Evolutionary conservation across 2,113 vertebrate genomes (phyloP).

Genomic region (Eira barbara): DNA sequence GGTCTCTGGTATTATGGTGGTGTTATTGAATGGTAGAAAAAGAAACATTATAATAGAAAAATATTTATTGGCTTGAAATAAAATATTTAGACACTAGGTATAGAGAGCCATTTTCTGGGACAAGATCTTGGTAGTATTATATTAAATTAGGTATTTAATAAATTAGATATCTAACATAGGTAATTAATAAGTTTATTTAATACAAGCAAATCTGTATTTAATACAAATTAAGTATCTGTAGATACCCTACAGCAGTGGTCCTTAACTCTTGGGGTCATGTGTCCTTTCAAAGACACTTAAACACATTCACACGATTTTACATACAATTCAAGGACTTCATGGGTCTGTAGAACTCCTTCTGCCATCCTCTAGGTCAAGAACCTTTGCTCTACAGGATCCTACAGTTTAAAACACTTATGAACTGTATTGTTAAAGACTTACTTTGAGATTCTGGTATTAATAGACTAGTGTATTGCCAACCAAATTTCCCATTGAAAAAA

Average conservation of each 20-base stretch:
- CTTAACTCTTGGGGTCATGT: not conserved
- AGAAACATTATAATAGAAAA: constrained; percentile 5
- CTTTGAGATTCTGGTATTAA: not conserved
- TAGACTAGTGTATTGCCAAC: not conserved
- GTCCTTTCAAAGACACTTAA: not conserved
- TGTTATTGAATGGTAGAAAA: not conserved
- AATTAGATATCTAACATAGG: not conserved
- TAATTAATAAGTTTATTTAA: not conserved
- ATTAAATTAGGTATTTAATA: not conserved
- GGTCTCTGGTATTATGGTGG: not conserved
- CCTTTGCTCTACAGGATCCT: not conserved
- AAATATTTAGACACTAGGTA: not conserved
- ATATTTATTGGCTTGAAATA: not conserved
- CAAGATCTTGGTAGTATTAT: not conserved
- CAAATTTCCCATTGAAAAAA: not conserved
- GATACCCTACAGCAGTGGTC: not conserved
- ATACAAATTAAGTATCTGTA: not conserved
- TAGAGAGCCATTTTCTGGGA: not conserved
- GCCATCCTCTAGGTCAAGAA: not conserved
- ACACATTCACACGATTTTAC: not conserved
- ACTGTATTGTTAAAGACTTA: not conserved
- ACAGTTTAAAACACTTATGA: not conserved
- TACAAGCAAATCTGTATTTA: not conserved
- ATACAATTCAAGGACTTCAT: not conserved
- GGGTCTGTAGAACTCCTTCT: not conserved